Base-by-base conservation (phyloP, 2,888 invertebrate genomes). In the Troglohyphantes excavatus region DNA sequence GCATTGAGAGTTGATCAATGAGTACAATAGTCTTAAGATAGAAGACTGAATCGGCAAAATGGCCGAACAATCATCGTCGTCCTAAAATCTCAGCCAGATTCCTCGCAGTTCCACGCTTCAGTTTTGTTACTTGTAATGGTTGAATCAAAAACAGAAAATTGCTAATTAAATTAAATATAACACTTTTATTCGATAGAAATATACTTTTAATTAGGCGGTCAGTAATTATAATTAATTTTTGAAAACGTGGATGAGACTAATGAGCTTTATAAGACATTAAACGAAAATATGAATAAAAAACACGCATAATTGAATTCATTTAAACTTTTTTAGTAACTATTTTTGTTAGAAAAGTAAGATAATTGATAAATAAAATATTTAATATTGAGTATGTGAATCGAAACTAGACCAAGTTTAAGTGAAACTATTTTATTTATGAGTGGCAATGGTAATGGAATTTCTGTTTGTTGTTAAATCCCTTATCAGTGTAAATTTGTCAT, bases 1-100 rank as follows among this genome's bases (percentile, higher is more conserved):
- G 19, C 70, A 86, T 78, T 75, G 23, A 70, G 53, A 68, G 21
- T 46, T 23, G 59, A 46, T 21, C 26, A 68, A 76, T 46, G 23
- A 70, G 39, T 46, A 61, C 53, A 86, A 43, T 27, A 78, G 46
- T 53, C 87, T 73, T 79, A 70, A 65, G 53, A 63, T 19, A 17
- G 86, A 46, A 70, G 63, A 87, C 46, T 46, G 29, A 19, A 72
- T 82, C 88, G 88, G 88, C 88, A 88, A 88, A 88, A 88, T 88
- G 88, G 88, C 88, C 88, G 88, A 88, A 82, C 76, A 81, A 81
- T 59, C 82, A 82, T 82, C 82, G 67, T 88, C 88, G 81, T 70
- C 88, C 53, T 33, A 46, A 67, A n/a, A 81, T 67, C 84, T 84
- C 78, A 61, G 81, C 63, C 65, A 88, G 67, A 68, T 82, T 81